Base-by-base conservation (phyloP, 2,797 vertebrate genomes). In the Gypaetus barbatus region DNA sequence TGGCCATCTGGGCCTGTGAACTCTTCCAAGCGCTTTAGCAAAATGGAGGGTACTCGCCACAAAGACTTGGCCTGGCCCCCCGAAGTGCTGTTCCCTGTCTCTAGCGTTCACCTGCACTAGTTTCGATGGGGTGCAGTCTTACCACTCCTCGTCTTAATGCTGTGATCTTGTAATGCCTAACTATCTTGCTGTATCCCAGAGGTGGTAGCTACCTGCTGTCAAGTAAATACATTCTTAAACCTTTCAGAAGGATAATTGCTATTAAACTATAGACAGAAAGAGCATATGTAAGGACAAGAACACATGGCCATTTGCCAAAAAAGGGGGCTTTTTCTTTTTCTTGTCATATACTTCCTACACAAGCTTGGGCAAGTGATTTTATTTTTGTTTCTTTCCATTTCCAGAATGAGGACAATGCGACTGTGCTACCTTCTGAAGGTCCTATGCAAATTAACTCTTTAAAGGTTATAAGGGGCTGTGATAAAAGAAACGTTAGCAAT, bases 311-410 rank as follows among this genome's bases (percentile, higher is more conserved):
- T 24, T 2, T 2, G 35, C 4, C 13, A 27, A 44, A 84, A 81
- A 35, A 6, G 2, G 18, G 43, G 6, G 3, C 2, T 48, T 37
- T 35, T 56, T 8, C 30, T 37, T 12, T 39, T 6, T 22, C 27
- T 19, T 24, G 21, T 78, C 11, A 27, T 16, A 4, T 43, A 51
- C 24, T 73, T 80, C 35, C 57, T 51, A 51, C 1, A 1, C 65
- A 52, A 69, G 43, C 58, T 37, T 63, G 10, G 24, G 41, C 18
- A 61, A 51, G 33, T 84, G 21, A 52, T 54, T 82, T 94, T n/a
- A 37, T 35, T 75, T 91, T 75, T 79, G 37, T 84, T 63, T 70
- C 65, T 78, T 85, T 81, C 49, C 11, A 12, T 65, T 87, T 86
- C 43, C 64, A 91, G 75, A 93, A 83, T 39, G 51, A 78, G 60